A percentile compares a stretch with the other conserved stretches of the same genome.
These are phyloP conservation scores for Crossaster papposus DNA, from an alignment of 53 echinoderm and acorn worm genomes.

Conservation along the genomic window DNA sequence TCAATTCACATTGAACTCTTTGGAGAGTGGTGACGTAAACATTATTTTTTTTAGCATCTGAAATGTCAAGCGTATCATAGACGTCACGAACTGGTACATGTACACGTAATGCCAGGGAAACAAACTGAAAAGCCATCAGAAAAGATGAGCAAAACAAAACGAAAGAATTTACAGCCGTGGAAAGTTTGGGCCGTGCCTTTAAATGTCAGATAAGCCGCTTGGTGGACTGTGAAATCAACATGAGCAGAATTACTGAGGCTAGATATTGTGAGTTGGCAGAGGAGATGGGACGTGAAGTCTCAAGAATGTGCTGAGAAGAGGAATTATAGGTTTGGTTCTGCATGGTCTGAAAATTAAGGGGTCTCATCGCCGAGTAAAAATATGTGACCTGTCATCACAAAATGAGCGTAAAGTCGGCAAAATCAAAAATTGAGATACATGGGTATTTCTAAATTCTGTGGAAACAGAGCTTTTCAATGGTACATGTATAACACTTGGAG, in stretches of 20 bases:
- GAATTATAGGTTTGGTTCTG: background rate
- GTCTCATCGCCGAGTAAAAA: background rate
- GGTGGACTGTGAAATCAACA: conserved; percentile 33
- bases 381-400: no score
- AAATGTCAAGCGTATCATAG: conserved; percentile 3
- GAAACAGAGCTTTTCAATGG: no score
- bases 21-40: background rate
- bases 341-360: background rate
- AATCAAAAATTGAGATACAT: no score
- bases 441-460: no score
- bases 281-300: background rate
- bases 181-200: background rate
- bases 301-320: background rate
- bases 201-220: conserved; percentile 28
- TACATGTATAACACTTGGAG: no score
- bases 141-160: background rate
- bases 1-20: background rate
- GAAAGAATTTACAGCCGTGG: background rate
- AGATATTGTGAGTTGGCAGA: background rate
- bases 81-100: no score
- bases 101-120: background rate
- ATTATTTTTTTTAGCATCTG: background rate
- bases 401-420: no score
- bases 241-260: background rate
- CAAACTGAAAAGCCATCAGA: conserved; percentile 6